Conservation (phyloP, 1,140 invertebrate genomes). For the Platorchestia sp. region DNA sequence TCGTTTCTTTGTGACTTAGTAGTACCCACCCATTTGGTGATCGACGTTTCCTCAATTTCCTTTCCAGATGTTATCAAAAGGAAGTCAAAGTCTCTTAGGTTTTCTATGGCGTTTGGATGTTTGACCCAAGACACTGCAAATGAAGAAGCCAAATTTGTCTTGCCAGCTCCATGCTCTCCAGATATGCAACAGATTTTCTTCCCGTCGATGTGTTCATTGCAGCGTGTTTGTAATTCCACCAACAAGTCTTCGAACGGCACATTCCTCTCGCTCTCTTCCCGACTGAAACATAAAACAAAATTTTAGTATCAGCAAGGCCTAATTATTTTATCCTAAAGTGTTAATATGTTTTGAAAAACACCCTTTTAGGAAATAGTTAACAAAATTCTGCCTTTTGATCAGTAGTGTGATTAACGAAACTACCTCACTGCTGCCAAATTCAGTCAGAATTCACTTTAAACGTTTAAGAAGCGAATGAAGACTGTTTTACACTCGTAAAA, state of each 20-base stretch:
- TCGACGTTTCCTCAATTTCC: neutral
- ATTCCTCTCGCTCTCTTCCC: constrained; percentile 23
- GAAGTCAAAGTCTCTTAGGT: constrained; percentile 13
- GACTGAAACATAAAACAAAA: neutral
- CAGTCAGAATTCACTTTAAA: neutral
- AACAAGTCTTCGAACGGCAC: neutral
- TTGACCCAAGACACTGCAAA: constrained; percentile 33
- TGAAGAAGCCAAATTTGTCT: constrained; percentile 4
- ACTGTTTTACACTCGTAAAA: neutral
- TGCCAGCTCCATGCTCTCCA: constrained; percentile 5
- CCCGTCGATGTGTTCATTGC: constrained; percentile 15
- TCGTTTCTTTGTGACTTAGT: constrained; percentile 36
- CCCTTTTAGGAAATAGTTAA: neutral
- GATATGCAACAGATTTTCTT: constrained; percentile 36
- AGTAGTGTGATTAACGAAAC: neutral
- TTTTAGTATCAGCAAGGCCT: neutral
- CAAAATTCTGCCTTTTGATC: neutral
- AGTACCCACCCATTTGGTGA: neutral
- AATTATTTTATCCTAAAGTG: neutral
- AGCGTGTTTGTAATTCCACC: neutral
- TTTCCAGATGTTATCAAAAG: constrained; percentile 1
- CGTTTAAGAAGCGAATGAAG: neutral
- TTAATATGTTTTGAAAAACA: neutral
- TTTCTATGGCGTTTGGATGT: constrained; percentile 13
- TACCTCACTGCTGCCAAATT: too few species aligned